Conservation (phyloP, 2,888 invertebrate genomes). For the Plutella xylostella region DNA sequence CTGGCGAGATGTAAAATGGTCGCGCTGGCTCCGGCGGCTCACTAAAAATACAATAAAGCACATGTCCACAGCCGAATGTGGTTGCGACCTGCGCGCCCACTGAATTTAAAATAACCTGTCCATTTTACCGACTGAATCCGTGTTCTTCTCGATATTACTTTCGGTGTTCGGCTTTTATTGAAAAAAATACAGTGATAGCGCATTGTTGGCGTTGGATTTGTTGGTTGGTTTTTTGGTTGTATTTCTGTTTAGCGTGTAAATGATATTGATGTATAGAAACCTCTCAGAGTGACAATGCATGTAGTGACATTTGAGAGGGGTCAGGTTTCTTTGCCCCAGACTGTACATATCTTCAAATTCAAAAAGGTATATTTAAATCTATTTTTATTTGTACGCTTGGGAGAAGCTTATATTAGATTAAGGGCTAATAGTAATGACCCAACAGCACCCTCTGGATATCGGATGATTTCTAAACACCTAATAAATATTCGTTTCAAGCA, state of each 20-base stretch:
- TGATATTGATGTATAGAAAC: background rate
- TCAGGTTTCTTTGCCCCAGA: too few species aligned
- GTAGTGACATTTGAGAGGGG: background rate
- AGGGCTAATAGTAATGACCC: too few species aligned
- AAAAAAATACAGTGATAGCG: background rate
- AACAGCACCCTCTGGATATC: too few species aligned
- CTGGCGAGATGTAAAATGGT: too few species aligned
- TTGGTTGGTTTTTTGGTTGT: background rate
- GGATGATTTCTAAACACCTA: too few species aligned
- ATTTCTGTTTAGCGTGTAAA: background rate
- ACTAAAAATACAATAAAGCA: conserved; percentile 39
- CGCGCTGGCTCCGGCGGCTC: too few species aligned
- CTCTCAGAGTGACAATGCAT: background rate
- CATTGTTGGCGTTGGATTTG: background rate
- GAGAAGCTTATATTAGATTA: too few species aligned
- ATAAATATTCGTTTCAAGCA: too few species aligned
- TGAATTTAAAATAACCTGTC: conserved; percentile 37
- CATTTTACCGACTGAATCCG: conserved; percentile 27
- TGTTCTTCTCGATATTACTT: conserved; percentile 1
- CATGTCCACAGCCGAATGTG: conserved; percentile 10
- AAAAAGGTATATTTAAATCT: background rate
- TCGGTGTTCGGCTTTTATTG: background rate
- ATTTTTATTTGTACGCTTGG: background rate
- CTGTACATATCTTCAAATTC: background rate
- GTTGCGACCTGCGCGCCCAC: conserved; percentile 21